A percentile compares a stretch with the other conserved stretches of the same genome.
These are phyloP conservation scores for Pomatorhinus ruficollis DNA, from an alignment of 2,113 vertebrate genomes.

Conservation along the genomic window DNA sequence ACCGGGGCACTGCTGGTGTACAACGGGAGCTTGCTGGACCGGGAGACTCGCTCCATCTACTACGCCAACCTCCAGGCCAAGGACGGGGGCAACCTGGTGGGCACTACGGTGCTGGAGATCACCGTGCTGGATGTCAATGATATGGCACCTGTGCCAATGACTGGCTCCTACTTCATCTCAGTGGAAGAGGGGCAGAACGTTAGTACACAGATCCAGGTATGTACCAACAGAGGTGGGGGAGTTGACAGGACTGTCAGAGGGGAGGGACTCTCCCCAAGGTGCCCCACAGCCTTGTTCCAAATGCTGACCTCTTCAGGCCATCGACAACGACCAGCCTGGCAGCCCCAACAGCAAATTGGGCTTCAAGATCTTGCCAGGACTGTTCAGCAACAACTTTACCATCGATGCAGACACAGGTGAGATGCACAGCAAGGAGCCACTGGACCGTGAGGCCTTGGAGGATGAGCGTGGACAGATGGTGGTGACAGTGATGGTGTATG, in stretches of 20 bases:
- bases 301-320: constrained; percentile 74
- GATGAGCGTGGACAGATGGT: constrained; percentile 72
- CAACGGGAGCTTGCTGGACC: constrained; percentile 73
- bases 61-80: constrained; percentile 84
- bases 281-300: accelerated
- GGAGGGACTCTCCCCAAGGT: neutral
- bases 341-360: constrained; percentile 80
- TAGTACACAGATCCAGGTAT: constrained; percentile 76
- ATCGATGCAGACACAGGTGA: constrained; percentile 67
- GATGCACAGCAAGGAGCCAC: constrained; percentile 65
- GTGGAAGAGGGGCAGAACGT: constrained; percentile 75
- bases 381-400: constrained; percentile 84
- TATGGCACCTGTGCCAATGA: constrained; percentile 68
- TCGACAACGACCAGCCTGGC: constrained; percentile 79
- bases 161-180: constrained; percentile 76
- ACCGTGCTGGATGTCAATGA: constrained; percentile 85
- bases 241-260: neutral
- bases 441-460: constrained; percentile 86
- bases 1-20: constrained; percentile 78
- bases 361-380: constrained; percentile 72
- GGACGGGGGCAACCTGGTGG: constrained; percentile 69
- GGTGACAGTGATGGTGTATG: constrained; percentile 79
- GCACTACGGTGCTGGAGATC: constrained; percentile 80
- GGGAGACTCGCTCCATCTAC: constrained; percentile 79
- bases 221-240: neutral